Conservation (phyloP, 2,888 invertebrate species). For the Sinohyriopsis cumingii region DNA sequence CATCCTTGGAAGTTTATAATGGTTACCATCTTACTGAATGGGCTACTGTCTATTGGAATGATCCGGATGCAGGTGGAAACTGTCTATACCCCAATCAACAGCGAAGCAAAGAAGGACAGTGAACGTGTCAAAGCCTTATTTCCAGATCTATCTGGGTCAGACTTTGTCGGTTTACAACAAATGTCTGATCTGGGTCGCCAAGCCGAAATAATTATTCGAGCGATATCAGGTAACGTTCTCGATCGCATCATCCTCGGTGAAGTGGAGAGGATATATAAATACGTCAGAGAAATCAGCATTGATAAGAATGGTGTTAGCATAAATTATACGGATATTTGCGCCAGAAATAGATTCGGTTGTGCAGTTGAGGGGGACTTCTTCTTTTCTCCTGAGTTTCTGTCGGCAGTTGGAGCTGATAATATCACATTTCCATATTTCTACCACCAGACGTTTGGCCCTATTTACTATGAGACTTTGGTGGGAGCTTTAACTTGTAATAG, state of each 20-base stretch:
- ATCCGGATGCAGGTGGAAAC: slow-evolving; percentile 37
- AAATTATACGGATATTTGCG: slow-evolving; percentile 8
- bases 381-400: no score
- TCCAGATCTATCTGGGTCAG: slow-evolving; percentile 20
- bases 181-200: slow-evolving; percentile 10
- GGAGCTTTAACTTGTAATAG: no score
- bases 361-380: no score
- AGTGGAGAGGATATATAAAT: slow-evolving; percentile 1
- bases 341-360: slow-evolving; percentile 4
- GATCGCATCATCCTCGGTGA: slow-evolving; percentile 3
- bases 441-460: no score
- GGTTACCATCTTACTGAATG: slow-evolving; percentile 10
- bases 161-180: no score
- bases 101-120: slow-evolving; percentile 41
- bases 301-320: not conserved
- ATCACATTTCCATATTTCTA: no score
- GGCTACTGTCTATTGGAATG: slow-evolving; percentile 30
- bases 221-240: slow-evolving; percentile 8
- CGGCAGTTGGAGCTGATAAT: no score
- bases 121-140: slow-evolving; percentile 16
- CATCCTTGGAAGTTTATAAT: no score
- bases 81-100: slow-evolving; percentile 45
- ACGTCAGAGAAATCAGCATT: not conserved
- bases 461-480: no score
- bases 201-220: slow-evolving; percentile 21